phyloP scores from a whole-genome alignment of 2,888 invertebrate species.

The Meiosimyza decipiens region DNA sequence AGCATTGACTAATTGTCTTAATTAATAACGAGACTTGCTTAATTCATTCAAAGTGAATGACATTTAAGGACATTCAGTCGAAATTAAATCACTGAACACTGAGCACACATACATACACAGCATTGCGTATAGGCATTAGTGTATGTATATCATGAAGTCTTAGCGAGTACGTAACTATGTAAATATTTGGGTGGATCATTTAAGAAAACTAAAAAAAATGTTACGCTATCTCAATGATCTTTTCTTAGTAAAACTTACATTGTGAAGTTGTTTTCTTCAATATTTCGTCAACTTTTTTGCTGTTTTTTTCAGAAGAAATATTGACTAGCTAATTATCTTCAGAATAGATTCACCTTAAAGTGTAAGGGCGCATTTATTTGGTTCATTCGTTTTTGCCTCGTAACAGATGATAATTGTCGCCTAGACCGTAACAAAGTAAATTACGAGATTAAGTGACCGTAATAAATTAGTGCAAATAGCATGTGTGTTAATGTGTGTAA shows the following conservation, averaged over 20 bases:
- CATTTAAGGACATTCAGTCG: slow-evolving; percentile 12
- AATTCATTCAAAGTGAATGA: slow-evolving; percentile 16
- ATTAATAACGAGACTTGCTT: slow-evolving; percentile 20
- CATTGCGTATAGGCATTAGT: not conserved
- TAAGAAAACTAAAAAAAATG: no score
- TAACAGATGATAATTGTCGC: slow-evolving; percentile 26
- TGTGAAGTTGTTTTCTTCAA: no score
- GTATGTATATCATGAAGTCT: no score
- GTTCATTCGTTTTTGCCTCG: not conserved
- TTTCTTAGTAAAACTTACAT: no score
- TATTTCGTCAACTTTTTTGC: no score
- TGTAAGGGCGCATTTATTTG: no score
- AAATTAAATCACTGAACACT: slow-evolving; percentile 1
- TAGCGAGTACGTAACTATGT: no score
- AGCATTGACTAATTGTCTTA: slow-evolving; percentile 10
- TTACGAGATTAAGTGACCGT: slow-evolving; percentile 26
- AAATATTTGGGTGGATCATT: no score
- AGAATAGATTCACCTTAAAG: no score
- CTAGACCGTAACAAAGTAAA: slow-evolving; percentile 19
- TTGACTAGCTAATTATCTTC: no score
- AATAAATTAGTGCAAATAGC: slow-evolving; percentile 30
- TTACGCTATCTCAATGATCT: no score
- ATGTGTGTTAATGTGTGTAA: slow-evolving; percentile 43
- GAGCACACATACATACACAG: not conserved
- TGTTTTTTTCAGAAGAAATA: no score